Evolutionary conservation across 53 echinoderm and acorn worm genomes (phyloP), one percentile per base, ranked within the genome.

Genomic region (Temnopleurus reevesii): DNA sequence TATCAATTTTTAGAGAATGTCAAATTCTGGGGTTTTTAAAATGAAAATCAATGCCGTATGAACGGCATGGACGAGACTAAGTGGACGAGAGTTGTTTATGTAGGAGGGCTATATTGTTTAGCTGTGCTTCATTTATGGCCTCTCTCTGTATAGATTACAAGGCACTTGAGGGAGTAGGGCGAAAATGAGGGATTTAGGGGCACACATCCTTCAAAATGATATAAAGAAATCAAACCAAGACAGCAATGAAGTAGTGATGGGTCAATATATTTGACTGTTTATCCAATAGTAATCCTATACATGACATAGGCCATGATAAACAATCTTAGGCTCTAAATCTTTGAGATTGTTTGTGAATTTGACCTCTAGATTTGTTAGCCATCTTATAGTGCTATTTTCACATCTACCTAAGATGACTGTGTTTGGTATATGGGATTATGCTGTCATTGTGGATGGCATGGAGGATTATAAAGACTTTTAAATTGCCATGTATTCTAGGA

Each of bases 51-150:
- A 34, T 31, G 33, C 63, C 36, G 71, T 71, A 15, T 41, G 38
- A 71, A 71, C 2, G n/a, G 36, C n/a, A n/a, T n/a, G n/a, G n/a
- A n/a, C n/a, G n/a, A n/a, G n/a, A 38, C 23, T 71, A 71, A 71
- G 71, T 71, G 71, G 12, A 38, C 36, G 8, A 79, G 79, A 79
- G 79, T 49, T 79, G 79, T 79, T 79, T 79, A 79, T 79, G 79
- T 46, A 47, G 27, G 79, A 79, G 79, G 79, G 79, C 46, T 79
- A 79, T 47, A 46, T 47, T 79, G 79, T 79, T 79, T 46, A 79
- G 79, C 79, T 49, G 79, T 79, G 79, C 79, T 79, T 79, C 79
- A 79, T 79, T 79, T 79, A 79, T 49, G 79, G 79, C 79, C 27
- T 79, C 79, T 46, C 71, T 41, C 36, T 71, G 41, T 71, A 71